phyloP scores from a whole-genome alignment of 2,888 invertebrate genomes.

The Rhabditoides inermis region DNA sequence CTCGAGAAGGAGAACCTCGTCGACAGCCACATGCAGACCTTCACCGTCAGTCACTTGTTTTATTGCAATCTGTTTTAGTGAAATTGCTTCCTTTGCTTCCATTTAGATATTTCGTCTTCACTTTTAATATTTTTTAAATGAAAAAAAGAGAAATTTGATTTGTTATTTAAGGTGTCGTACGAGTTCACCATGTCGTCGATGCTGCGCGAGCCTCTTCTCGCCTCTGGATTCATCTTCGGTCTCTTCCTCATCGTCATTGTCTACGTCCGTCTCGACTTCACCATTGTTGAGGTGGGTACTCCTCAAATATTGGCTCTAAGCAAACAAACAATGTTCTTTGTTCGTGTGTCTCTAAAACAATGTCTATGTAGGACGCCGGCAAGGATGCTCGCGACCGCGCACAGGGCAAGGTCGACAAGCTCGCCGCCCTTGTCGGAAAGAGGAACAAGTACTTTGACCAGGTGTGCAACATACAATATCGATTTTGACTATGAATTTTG shows the following conservation, averaged over 20 bases:
- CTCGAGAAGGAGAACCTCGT: conserved; percentile 74
- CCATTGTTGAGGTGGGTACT: conserved; percentile 62
- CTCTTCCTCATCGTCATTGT: conserved; percentile 83
- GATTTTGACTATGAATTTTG: too few relatives aligned
- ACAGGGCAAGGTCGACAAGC: conserved; percentile 58
- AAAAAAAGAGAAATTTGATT: background rate
- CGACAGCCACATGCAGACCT: conserved; percentile 89
- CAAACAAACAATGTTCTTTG: conserved; percentile 6
- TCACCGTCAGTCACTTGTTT: conserved; percentile 57
- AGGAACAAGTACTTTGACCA: conserved; percentile 62
- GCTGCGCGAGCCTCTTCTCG: conserved; percentile 83
- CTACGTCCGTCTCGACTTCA: conserved; percentile 89
- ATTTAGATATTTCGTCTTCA: conserved; percentile 1
- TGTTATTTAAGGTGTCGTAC: conserved; percentile 64
- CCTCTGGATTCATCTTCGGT: conserved; percentile 77
- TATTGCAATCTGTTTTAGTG: background rate
- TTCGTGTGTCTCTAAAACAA: too few relatives aligned
- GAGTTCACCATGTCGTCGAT: conserved; percentile 75
- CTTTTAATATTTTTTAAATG: conserved; percentile 7
- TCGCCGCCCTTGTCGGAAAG: conserved; percentile 60
- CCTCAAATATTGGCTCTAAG: conserved; percentile 1
- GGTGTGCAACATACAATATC: too few relatives aligned
- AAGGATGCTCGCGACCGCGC: conserved; percentile 58
- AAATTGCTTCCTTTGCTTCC: background rate
- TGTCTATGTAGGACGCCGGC: conserved; percentile 60